Base-by-base conservation (phyloP, 2,888 invertebrate species). In the Diarsia mendica region DNA sequence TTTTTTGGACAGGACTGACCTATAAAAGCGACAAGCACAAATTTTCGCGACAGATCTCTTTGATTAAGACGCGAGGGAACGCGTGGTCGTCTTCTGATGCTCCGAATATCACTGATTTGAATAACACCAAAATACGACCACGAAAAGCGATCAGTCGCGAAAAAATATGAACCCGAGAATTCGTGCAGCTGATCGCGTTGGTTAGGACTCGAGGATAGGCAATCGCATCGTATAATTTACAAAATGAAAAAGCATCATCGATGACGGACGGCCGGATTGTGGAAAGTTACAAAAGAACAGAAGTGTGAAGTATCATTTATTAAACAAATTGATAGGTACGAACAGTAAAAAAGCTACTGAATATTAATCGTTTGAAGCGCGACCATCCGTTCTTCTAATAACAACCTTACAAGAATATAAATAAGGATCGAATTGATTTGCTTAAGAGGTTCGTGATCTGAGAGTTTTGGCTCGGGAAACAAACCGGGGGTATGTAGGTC, bases 261-360 rank as follows among this genome's bases (percentile, higher is more conserved):
- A 69, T 76, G 75, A 78, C 75, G 82, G 84, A 78, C 46, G 67
- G 39, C 64, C 20, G 46, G 68, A 75, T 85, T 75, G 76, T 60
- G 28, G 53, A 79, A 88, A 82, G 82, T 77, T 73, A 63, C 72
- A 85, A 88, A 84, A 84, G 80, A 79, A 81, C 82, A 84, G 72
- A 85, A 84, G 85, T 86, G 85, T 87, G 84, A 89, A 88, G 88
- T 85, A 81, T 87, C 84, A 84, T 87, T 88, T 90, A 88, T 88
- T 90, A 89, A 87, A 85, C 86, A 88, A 91, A 90, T 90, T 91
- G 91, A 91, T 91, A 90, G 90, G 87, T 88, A 87, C 85, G 84
- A 87, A 89, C 85, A 85, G 87, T 89, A 89, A 89, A 89, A 89
- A 89, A 86, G 88, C 87, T 86, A 83, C 88, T 87, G 88, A 90